These are phyloP conservation scores for Bolinopsis microptera DNA, from an alignment of 37 sponge, comb jelly and placozoan genomes.

Conservation along the genomic window DNA sequence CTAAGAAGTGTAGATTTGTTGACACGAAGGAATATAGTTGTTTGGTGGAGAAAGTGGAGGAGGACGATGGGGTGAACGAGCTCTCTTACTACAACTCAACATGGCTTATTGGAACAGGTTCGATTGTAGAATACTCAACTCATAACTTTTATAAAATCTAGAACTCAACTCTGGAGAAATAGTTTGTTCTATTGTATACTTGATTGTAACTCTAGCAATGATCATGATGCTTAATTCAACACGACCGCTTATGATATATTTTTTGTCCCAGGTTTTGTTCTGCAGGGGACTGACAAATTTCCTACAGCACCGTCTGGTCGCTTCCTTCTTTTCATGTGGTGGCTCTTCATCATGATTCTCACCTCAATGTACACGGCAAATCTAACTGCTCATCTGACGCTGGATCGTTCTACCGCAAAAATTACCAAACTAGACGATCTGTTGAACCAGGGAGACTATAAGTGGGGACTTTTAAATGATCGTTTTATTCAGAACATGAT, in stretches of 20 bases:
- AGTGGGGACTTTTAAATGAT: not conserved
- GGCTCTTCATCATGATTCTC: slow-evolving; percentile 40
- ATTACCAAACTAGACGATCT: not conserved
- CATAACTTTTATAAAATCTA: too few species aligned
- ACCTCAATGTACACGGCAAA: slow-evolving; percentile 42
- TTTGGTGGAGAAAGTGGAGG: not conserved
- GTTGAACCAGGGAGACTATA: not conserved
- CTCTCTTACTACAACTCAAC: not conserved
- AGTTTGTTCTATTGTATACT: too few species aligned
- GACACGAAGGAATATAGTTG: too few species aligned
- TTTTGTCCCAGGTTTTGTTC: not conserved
- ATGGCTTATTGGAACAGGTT: not conserved
- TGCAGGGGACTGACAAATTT: not conserved
- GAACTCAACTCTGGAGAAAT: too few species aligned
- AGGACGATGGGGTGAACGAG: not conserved
- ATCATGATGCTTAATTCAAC: too few species aligned
- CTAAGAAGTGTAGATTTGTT: not conserved
- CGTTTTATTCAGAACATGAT: not conserved
- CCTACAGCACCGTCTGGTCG: not conserved
- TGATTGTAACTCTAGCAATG: too few species aligned
- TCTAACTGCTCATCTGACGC: slow-evolving; percentile 20
- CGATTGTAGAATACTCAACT: too few species aligned
- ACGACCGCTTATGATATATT: too few species aligned
- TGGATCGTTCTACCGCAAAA: not conserved
- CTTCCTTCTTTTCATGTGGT: not conserved